These are phyloP conservation scores for Actinopyga echinites DNA, from an alignment of 53 echinoderm and acorn worm species.

Conservation along the genomic window DNA sequence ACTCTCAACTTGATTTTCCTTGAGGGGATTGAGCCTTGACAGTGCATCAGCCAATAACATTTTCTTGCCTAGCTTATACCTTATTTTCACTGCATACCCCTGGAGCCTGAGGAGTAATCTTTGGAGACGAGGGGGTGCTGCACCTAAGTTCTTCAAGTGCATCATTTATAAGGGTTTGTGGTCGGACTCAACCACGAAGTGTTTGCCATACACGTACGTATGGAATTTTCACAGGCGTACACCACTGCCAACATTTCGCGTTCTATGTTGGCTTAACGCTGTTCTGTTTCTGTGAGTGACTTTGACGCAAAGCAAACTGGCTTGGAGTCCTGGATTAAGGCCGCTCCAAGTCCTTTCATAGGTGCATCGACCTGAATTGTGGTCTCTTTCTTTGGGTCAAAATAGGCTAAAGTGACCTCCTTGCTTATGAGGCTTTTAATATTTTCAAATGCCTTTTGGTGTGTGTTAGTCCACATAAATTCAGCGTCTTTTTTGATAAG, in stretches of 20 bases:
- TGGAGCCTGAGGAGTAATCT: slow-evolving; percentile 51
- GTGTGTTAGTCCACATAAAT: slow-evolving; percentile 54
- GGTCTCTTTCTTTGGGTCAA: slow-evolving; percentile 63
- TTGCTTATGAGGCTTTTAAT: slow-evolving; percentile 56
- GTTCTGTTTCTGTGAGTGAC: slow-evolving; percentile 56
- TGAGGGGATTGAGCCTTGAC: slow-evolving; percentile 72
- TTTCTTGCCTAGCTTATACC: slow-evolving; percentile 62
- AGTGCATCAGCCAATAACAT: slow-evolving; percentile 72
- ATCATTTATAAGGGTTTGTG: slow-evolving; percentile 73
- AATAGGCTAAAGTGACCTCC: slow-evolving; percentile 62
- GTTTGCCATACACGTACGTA: slow-evolving; percentile 66
- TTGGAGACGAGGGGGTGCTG: slow-evolving; percentile 65
- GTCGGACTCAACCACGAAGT: slow-evolving; percentile 62
- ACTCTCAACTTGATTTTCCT: background rate
- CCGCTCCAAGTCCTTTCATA: slow-evolving; percentile 48
- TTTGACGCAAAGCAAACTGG: slow-evolving; percentile 56
- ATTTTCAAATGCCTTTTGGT: slow-evolving; percentile 48
- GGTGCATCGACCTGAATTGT: slow-evolving; percentile 65
- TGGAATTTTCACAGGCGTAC: slow-evolving; percentile 67
- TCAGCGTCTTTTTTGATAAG: slow-evolving; percentile 53
- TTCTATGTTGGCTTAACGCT: slow-evolving; percentile 69
- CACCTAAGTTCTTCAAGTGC: slow-evolving; percentile 51
- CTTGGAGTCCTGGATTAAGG: slow-evolving; percentile 51
- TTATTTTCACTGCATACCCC: slow-evolving; percentile 59
- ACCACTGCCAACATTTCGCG: slow-evolving; percentile 67